A percentile compares a stretch with the other conserved stretches of the same genome.
Conservation (phyloP, 2,797 vertebrate species). For the Orestias chungarensis region DNA sequence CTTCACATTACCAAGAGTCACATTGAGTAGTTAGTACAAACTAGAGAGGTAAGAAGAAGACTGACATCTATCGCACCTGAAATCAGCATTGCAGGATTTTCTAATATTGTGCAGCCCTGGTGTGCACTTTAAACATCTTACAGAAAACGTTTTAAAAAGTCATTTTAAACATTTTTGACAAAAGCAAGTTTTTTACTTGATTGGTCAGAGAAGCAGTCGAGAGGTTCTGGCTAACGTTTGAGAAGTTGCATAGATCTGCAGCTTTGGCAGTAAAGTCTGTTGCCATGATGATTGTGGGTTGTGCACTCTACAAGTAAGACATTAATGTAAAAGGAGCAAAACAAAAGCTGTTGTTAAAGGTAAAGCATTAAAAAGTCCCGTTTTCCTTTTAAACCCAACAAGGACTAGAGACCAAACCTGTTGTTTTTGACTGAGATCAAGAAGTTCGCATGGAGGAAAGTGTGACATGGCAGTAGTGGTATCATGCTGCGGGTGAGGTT, state of each 20-base stretch:
- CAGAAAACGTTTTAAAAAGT: background rate
- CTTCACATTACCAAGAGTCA: too few species aligned
- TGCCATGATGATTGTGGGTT: too few species aligned
- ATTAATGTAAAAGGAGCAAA: background rate
- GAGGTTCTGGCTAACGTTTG: background rate
- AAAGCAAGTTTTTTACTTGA: too few species aligned
- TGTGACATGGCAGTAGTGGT: background rate
- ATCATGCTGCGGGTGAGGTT: background rate
- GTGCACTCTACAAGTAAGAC: background rate
- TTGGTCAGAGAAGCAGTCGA: background rate
- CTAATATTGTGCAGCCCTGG: too few species aligned
- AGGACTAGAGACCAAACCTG: background rate
- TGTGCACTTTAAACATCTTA: background rate
- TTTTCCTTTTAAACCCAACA: background rate
- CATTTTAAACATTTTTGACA: background rate
- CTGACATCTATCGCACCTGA: too few species aligned
- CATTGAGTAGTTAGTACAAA: too few species aligned
- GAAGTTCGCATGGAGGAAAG: background rate
- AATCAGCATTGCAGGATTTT: too few species aligned
- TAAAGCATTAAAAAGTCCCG: background rate
- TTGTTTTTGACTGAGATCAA: background rate
- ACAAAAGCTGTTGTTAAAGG: background rate
- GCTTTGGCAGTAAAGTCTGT: background rate
- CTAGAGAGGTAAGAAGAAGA: too few species aligned
- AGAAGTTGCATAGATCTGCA: background rate